Evolutionary conservation across 1,140 invertebrate species (phyloP).

Genomic region (Pollicipes pollicipes): DNA sequence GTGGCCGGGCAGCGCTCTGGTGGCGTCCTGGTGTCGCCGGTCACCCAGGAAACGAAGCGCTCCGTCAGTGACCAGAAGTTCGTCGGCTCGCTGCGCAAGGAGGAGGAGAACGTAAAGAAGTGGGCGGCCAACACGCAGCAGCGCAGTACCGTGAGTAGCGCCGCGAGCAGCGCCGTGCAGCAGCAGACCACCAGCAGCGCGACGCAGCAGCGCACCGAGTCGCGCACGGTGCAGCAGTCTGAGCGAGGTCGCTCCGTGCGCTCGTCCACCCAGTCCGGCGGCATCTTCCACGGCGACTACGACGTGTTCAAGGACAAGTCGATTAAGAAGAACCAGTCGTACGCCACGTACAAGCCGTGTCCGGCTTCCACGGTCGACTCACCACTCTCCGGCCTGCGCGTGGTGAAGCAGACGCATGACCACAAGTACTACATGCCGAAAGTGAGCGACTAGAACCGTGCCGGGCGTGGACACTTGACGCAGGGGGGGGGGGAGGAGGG

Average conservation of each 20-base stretch:
- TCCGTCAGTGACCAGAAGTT: background rate
- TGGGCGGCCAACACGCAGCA: background rate
- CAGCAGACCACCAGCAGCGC: background rate
- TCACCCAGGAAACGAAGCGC: background rate
- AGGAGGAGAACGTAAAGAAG: background rate
- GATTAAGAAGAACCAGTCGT: background rate
- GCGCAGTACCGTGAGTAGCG: too few species aligned
- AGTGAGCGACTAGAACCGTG: background rate
- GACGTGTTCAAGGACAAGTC: conserved; percentile 1
- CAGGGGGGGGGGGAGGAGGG: background rate
- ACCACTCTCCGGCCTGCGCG: background rate
- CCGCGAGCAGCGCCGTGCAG: background rate
- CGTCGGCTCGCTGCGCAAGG: background rate
- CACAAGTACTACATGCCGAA: conserved; percentile 1
- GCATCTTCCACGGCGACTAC: background rate
- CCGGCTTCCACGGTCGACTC: background rate
- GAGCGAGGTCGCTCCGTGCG: background rate
- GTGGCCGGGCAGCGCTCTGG: background rate
- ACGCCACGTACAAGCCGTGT: background rate
- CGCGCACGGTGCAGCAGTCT: background rate
- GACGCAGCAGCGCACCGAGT: background rate
- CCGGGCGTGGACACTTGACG: background rate
- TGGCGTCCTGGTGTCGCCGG: background rate
- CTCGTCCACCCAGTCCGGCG: background rate
- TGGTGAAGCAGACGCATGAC: background rate